Evolutionary conservation across 2,888 invertebrate species (phyloP).

Genomic region (Polietes domitor): DNA sequence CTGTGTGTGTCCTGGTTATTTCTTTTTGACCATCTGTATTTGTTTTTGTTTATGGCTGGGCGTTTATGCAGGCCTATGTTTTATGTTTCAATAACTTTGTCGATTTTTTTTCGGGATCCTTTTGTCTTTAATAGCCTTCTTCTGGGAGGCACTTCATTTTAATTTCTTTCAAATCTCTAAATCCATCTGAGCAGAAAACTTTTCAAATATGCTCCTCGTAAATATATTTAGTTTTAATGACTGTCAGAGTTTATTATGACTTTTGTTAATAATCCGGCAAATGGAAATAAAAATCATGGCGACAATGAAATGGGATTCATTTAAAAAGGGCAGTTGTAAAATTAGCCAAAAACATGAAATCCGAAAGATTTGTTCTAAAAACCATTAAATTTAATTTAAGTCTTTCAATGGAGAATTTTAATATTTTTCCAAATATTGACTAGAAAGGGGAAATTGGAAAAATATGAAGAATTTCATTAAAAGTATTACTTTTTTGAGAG

Average conservation of each 20-base stretch:
- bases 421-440: too few species aligned
- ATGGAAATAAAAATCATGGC: not conserved
- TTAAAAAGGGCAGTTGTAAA: not conserved
- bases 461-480: too few species aligned
- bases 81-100: constrained; percentile 48
- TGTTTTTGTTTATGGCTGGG: constrained; percentile 17
- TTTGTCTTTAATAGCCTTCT: not conserved
- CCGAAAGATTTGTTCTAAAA: too few species aligned
- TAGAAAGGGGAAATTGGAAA: too few species aligned
- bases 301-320: not conserved
- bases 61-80: constrained; percentile 28
- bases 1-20: not conserved
- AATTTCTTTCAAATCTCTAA: constrained; percentile 15
- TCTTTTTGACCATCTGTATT: constrained; percentile 13
- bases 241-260: not conserved
- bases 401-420: too few species aligned
- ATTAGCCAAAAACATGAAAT: too few species aligned
- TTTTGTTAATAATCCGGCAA: constrained; percentile 1
- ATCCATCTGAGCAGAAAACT: constrained; percentile 4
- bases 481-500: too few species aligned
- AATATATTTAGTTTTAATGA: not conserved
- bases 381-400: too few species aligned
- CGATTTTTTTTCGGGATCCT: not conserved
- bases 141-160: not conserved
- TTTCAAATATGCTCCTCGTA: not conserved